These are phyloP conservation scores for Lasioglossum lativentre DNA, from an alignment of 2,888 invertebrate species.

Conservation along the genomic window DNA sequence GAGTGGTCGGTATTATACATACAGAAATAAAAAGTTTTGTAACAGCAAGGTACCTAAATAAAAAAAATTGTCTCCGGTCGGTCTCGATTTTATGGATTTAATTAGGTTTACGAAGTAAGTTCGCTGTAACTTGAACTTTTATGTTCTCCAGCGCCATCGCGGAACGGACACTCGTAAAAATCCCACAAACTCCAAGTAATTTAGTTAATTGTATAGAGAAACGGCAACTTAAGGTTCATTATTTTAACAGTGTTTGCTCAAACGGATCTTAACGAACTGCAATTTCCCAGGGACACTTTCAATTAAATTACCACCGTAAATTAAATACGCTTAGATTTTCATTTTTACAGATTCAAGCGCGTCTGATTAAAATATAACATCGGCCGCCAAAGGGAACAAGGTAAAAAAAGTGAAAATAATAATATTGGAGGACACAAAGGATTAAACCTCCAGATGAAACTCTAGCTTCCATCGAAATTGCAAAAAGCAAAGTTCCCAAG, in stretches of 20 bases:
- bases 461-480: neutral
- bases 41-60: neutral
- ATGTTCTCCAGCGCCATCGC: neutral
- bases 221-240: neutral
- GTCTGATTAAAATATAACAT: neutral
- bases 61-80: neutral
- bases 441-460: neutral
- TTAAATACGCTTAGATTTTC: neutral
- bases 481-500: neutral
- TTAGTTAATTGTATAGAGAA: neutral
- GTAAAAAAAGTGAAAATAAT: conserved; percentile 1
- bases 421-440: neutral
- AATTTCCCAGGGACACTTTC: neutral
- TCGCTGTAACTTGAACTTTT: neutral
- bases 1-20: neutral
- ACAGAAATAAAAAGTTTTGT: neutral
- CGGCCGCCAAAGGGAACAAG: neutral
- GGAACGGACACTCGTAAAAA: neutral
- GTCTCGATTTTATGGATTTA: neutral
- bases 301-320: neutral
- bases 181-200: neutral
- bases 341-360: neutral
- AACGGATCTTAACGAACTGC: neutral
- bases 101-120: neutral
- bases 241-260: neutral